phyloP scores from a whole-genome alignment of 1,140 invertebrate genomes.

The Drosophila tsacasi region DNA sequence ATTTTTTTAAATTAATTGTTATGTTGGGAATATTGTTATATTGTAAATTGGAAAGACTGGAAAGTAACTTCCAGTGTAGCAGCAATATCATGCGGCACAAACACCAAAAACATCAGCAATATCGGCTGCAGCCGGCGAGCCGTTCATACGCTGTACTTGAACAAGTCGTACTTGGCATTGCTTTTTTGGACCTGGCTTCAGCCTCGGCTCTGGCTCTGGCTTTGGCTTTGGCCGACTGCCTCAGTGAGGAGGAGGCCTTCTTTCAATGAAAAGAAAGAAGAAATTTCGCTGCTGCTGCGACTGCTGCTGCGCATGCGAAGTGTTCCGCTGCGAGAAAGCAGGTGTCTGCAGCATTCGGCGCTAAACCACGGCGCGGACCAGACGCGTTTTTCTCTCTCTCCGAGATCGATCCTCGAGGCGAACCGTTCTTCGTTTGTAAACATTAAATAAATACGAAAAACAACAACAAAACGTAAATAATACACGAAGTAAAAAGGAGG shows the following conservation, averaged over 20 bases:
- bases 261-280: conserved; percentile 70
- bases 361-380: conserved; percentile 84
- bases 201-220: neutral
- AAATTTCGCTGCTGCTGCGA: conserved; percentile 67
- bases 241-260: conserved; percentile 48
- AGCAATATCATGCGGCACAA: conserved; percentile 12
- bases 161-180: conserved; percentile 52
- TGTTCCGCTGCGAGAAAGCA: conserved; percentile 85
- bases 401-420: conserved; percentile 28
- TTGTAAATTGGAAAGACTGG: too few species aligned
- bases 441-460: conserved; percentile 14
- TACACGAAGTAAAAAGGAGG: conserved; percentile 8
- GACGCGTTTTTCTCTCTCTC: conserved; percentile 76
- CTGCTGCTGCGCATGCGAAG: conserved; percentile 84
- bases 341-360: conserved; percentile 85
- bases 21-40: too few species aligned
- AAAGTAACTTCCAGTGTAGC: neutral
- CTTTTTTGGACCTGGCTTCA: conserved; percentile 27
- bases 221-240: conserved; percentile 58
- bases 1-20: too few species aligned
- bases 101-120: conserved; percentile 22
- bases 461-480: conserved; percentile 16
- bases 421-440: conserved; percentile 1
- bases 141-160: conserved; percentile 37
- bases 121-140: conserved; percentile 36